Conservation (phyloP, 2,888 invertebrate species). For the Drosophila subsilvestris region DNA sequence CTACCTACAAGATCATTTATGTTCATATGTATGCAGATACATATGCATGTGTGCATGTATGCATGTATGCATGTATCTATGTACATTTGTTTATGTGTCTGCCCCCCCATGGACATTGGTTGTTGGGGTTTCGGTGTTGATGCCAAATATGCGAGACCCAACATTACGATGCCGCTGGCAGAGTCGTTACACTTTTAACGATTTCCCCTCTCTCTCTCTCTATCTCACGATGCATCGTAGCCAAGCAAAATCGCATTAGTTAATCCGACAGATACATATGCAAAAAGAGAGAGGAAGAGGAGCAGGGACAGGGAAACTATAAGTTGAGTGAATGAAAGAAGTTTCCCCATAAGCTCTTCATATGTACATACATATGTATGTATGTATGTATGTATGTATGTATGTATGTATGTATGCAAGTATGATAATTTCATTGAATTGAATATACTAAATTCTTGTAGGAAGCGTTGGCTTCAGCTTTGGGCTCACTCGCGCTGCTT, state of each 20-base stretch:
- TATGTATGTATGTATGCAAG: slow-evolving; percentile 13
- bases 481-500: slow-evolving; percentile 49
- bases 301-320: slow-evolving; percentile 1
- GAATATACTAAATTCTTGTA: slow-evolving; percentile 14
- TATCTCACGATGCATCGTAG: background rate
- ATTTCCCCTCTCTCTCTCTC: slow-evolving; percentile 27
- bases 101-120: slow-evolving; percentile 61
- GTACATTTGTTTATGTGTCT: slow-evolving; percentile 48
- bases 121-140: slow-evolving; percentile 31
- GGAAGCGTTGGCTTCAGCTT: background rate
- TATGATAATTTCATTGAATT: slow-evolving; percentile 73
- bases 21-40: slow-evolving; percentile 51
- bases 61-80: slow-evolving; percentile 49
- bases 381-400: background rate
- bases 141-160: slow-evolving; percentile 25
- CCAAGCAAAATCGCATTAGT: slow-evolving; percentile 74
- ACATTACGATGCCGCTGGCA: slow-evolving; percentile 27
- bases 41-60: slow-evolving; percentile 49
- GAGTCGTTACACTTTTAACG: slow-evolving; percentile 75
- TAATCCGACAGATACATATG: slow-evolving; percentile 75
- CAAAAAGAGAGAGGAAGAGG: slow-evolving; percentile 19
- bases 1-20: slow-evolving; percentile 56
- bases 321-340: slow-evolving; percentile 17
- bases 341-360: slow-evolving; percentile 4
- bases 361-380: background rate